phyloP scores from a whole-genome alignment of 1,140 invertebrate genomes.

The Palaemon carinicauda region DNA sequence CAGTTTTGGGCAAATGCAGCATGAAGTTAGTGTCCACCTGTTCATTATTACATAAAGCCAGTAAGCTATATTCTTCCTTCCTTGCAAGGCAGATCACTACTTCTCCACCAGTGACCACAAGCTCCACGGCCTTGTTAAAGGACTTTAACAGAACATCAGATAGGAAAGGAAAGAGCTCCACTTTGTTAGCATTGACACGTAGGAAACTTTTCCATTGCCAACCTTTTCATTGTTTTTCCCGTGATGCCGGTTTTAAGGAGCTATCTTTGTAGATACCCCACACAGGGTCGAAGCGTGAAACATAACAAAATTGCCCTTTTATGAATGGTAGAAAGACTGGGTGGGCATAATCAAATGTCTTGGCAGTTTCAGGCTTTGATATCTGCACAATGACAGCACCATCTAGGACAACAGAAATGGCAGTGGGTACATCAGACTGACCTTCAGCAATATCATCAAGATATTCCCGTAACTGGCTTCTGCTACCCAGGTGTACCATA shows the following conservation, averaged over 20 bases:
- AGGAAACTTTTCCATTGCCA: not conserved
- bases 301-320: not conserved
- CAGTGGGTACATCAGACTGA: not conserved
- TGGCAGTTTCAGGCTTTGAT: no score
- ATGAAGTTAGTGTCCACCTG: conserved; percentile 13
- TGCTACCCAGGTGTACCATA: not conserved
- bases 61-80: not conserved
- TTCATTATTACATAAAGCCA: conserved; percentile 3
- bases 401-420: not conserved
- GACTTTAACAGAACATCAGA: not conserved
- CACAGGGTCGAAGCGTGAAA: no score
- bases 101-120: not conserved
- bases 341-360: not conserved
- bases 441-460: not conserved
- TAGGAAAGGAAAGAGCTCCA: conserved; percentile 9
- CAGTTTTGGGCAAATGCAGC: not conserved
- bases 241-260: not conserved
- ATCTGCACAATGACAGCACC: no score
- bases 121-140: not conserved
- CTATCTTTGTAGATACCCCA: not conserved
- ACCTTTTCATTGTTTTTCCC: not conserved
- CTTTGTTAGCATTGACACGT: not conserved
- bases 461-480: not conserved
- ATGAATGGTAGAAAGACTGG: not conserved
- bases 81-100: not conserved